Percentiles rank a stretch among this genome's conserved stretches.
Conservation (phyloP, 1,140 invertebrate species). For the Scaptodrosophila lebanonensis region DNA sequence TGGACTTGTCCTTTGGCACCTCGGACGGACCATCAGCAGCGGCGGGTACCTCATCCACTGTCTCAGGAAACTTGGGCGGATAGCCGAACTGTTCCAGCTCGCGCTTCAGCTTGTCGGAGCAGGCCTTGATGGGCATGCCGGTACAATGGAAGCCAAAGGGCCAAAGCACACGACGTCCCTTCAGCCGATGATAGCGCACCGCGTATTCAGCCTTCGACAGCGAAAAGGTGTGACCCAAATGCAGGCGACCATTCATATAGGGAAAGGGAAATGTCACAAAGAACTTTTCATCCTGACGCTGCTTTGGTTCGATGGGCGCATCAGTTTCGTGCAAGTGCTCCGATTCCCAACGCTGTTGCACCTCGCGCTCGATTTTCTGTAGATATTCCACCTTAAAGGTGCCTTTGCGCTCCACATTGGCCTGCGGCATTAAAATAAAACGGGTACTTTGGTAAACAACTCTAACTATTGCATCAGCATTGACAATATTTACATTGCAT, state of each 20-base stretch:
- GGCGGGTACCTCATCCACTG: conserved; percentile 77
- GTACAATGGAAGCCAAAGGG: conserved; percentile 99
- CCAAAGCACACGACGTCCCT: conserved; percentile 95
- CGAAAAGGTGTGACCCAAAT: conserved; percentile 98
- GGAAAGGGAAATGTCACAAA: conserved; percentile 98
- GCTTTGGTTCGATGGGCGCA: conserved; percentile 81
- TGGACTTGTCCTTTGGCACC: conserved; percentile 94
- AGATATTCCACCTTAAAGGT: conserved; percentile 95
- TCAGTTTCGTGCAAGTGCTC: conserved; percentile 89
- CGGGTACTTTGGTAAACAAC: too few relatives aligned
- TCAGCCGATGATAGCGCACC: conserved; percentile 91
- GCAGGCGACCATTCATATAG: conserved; percentile 99
- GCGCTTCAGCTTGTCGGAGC: conserved; percentile 97
- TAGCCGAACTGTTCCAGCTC: conserved; percentile 95
- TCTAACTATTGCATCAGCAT: conserved; percentile 13
- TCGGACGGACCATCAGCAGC: conserved; percentile 79
- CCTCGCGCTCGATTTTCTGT: conserved; percentile 89
- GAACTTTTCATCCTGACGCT: conserved; percentile 88
- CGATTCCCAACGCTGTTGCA: conserved; percentile 90
- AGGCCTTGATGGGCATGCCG: conserved; percentile 97
- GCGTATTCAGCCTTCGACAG: conserved; percentile 99
- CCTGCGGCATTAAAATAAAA: conserved; percentile 28
- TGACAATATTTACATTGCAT: too few relatives aligned
- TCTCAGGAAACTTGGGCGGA: conserved; percentile 93
- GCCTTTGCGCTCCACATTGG: conserved; percentile 87